These are phyloP conservation scores for Sminthurinus signatus DNA, from an alignment of 1,140 invertebrate species.

Conservation along the genomic window DNA sequence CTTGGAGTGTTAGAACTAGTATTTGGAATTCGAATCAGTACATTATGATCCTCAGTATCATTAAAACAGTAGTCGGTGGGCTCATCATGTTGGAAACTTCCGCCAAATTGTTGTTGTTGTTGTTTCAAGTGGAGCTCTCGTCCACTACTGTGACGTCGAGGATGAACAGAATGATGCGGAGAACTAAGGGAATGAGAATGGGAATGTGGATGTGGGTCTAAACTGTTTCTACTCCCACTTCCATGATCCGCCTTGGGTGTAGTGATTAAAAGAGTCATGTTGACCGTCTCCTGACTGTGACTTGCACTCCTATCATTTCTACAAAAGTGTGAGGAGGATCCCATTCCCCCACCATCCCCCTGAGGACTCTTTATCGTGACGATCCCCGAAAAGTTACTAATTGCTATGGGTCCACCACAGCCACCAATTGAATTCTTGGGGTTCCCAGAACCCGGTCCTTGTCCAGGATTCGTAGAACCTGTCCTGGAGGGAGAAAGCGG, in stretches of 20 bases:
- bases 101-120: too few species aligned
- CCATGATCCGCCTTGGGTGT: not conserved
- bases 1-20: not conserved
- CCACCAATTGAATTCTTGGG: not conserved
- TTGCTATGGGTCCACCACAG: not conserved
- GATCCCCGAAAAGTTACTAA: not conserved
- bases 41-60: not conserved
- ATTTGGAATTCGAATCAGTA: not conserved
- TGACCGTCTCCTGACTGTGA: conserved; percentile 34
- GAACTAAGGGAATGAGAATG: too few species aligned
- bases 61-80: not conserved
- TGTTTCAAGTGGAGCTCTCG: not conserved
- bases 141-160: too few species aligned
- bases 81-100: not conserved
- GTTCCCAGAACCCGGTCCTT: not conserved
- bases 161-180: too few species aligned
- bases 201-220: not conserved
- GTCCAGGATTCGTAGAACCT: not conserved
- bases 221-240: too few species aligned
- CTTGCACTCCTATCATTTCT: conserved; percentile 16
- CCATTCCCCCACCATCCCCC: conserved; percentile 1
- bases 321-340: not conserved
- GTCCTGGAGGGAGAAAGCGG: not conserved
- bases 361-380: not conserved
- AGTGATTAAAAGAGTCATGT: conserved; percentile 37